Evolutionary conservation across 2,797 vertebrate species (phyloP).

Genomic region (Amazonetta brasiliensis): DNA sequence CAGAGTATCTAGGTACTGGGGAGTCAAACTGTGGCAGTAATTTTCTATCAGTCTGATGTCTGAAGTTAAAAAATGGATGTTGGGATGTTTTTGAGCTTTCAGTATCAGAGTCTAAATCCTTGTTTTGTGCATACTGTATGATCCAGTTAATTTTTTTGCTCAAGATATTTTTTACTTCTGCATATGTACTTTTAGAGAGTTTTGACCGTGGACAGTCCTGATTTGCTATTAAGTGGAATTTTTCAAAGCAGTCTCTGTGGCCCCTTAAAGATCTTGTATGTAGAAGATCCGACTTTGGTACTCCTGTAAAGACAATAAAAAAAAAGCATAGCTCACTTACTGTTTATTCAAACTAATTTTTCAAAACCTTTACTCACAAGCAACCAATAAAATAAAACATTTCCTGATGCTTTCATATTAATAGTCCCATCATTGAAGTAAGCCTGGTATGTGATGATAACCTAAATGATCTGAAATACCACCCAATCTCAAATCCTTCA

Average conservation of each 20-base stretch:
- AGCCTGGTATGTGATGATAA: not conserved
- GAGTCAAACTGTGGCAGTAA: slow-evolving; percentile 88
- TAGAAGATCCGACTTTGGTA: slow-evolving; percentile 89
- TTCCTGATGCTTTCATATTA: not conserved
- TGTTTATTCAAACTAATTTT: not conserved
- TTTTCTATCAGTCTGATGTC: slow-evolving; percentile 87
- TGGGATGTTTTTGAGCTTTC: slow-evolving; percentile 82
- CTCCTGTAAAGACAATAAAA: slow-evolving; percentile 78
- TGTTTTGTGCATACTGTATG: slow-evolving; percentile 95
- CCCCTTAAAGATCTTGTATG: slow-evolving; percentile 94
- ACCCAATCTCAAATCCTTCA: not conserved
- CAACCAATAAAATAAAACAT: not conserved
- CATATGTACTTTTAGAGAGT: slow-evolving; percentile 90
- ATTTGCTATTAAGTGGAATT: slow-evolving; percentile 97
- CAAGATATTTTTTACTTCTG: slow-evolving; percentile 93
- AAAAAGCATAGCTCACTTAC: not conserved
- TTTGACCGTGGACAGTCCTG: slow-evolving; percentile 93
- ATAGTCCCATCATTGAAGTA: not conserved
- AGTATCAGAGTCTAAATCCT: slow-evolving; percentile 85
- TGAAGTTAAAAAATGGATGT: slow-evolving; percentile 87
- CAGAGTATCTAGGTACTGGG: slow-evolving; percentile 92
- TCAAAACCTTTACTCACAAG: not conserved
- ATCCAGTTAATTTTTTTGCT: slow-evolving; percentile 95
- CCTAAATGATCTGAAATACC: not conserved
- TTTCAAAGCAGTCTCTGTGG: slow-evolving; percentile 98